phyloP scores from a whole-genome alignment of 1,140 invertebrate species.

The Odontomachus brunneus region DNA sequence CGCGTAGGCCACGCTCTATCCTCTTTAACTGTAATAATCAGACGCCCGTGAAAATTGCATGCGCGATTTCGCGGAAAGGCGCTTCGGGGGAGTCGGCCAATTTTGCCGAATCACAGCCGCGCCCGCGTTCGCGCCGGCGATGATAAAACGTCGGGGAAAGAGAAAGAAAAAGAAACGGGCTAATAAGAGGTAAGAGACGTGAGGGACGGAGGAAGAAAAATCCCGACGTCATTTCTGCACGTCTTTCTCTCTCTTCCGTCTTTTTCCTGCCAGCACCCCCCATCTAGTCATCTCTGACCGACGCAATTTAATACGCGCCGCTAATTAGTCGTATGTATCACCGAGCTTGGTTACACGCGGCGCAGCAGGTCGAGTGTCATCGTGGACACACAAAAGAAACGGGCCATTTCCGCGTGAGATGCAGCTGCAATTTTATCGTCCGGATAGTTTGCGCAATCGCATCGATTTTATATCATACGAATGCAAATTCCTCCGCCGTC shows the following conservation, averaged over 20 bases:
- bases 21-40: neutral
- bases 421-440: slow-evolving; percentile 11
- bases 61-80: neutral
- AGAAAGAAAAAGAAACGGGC: neutral
- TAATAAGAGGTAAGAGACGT: neutral
- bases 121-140: neutral
- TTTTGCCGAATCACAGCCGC: neutral
- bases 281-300: neutral
- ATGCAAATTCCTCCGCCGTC: no score
- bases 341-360: slow-evolving; percentile 3
- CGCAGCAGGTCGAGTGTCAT: slow-evolving; percentile 17
- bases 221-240: neutral
- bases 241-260: neutral
- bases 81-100: neutral
- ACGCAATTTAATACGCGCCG: slow-evolving; percentile 50
- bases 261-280: neutral
- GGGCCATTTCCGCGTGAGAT: slow-evolving; percentile 36
- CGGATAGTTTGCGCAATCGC: neutral
- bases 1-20: neutral
- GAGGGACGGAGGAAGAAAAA: neutral
- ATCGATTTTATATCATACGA: no score
- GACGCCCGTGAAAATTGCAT: slow-evolving; percentile 9
- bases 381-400: slow-evolving; percentile 19
- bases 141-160: neutral
- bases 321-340: slow-evolving; percentile 62